Evolutionary conservation across 2,797 vertebrate genomes (phyloP).

Genomic region (Ctenosaura bakeri): DNA sequence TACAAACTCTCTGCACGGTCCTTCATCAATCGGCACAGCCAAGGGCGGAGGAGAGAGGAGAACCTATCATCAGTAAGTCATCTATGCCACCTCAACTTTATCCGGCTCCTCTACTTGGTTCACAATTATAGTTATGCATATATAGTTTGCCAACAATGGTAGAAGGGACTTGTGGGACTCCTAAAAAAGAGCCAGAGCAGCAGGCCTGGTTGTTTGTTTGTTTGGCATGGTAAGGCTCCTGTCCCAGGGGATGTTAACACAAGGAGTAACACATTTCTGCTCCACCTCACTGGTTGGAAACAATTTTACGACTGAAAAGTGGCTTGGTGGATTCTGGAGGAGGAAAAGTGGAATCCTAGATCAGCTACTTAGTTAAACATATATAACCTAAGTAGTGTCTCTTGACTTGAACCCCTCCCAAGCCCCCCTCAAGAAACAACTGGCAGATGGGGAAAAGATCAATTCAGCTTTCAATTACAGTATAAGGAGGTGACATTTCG

Average conservation of each 20-base stretch:
- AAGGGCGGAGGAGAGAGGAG: conserved; percentile 86
- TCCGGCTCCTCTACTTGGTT: fast-evolving
- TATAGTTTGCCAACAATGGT: neutral
- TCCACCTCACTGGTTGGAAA: neutral
- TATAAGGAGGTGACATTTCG: too few relatives aligned
- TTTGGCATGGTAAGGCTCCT: neutral
- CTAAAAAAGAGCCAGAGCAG: neutral
- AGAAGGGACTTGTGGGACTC: too few relatives aligned
- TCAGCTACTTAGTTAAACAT: too few relatives aligned
- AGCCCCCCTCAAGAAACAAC: too few relatives aligned
- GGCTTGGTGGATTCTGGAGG: neutral
- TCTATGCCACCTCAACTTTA: neutral
- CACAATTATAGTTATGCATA: neutral
- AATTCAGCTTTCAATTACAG: too few relatives aligned
- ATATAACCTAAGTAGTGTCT: too few relatives aligned
- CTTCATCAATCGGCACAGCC: conserved; percentile 90
- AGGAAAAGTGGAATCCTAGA: too few relatives aligned
- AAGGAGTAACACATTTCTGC: neutral
- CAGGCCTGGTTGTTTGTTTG: neutral
- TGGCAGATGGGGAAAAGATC: too few relatives aligned
- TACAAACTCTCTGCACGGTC: conserved; percentile 94
- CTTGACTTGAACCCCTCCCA: too few relatives aligned
- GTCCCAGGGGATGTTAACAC: neutral
- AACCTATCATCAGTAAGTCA: conserved; percentile 91
- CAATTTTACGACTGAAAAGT: neutral